Evolutionary conservation across 2,113 vertebrate species (phyloP), one percentile per base, ranked within the genome.

Genomic region (Oncorhynchus mykiss): DNA sequence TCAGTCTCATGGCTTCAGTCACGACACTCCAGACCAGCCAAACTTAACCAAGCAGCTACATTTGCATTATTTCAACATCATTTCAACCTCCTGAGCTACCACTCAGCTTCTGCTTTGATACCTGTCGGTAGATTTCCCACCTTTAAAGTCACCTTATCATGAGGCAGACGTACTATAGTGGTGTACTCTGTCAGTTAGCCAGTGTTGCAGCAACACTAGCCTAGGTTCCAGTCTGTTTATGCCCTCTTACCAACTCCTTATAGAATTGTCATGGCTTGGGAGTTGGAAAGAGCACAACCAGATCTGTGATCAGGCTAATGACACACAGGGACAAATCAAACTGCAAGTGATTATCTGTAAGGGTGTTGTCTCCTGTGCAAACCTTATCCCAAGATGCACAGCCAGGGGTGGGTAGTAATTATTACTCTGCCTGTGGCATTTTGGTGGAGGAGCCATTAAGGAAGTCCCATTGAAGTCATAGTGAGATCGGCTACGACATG

Each of bases 1-100:
- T 85, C 78, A 29, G 78, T 69, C 71, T 70, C 71, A 66, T 69
- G 34, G 73, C 75, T 79, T 31, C 49, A 79, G 68, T 83, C 80
- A 85, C 31, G 45, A 74, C n/a, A 84, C 51, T 51, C 72, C 22
- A 49, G 69, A 76, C 62, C 70, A 62, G 11, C 11, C 64, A 27
- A 14, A 66, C 64, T 27, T 65, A 76, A 84, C 72, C 27, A 71
- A 74, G 70, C 48, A 34, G 71, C 67, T 74, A 60, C 70, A 75
- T 73, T 77, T 62, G 0, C 1, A 6, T 27, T 29, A 66, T 85
- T 73, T 80, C 51, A 81, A 22, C 78, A 48, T 66, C 64, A 66
- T 27, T 6, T n/a, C 25, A 14, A 29, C 5, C 2, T 66, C 22
- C 22, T 2, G 14, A 66, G 62, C 62, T 3, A 11, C 3, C 22